Conservation (phyloP, 2,888 invertebrate species). For the Bugulina stolonifera region DNA sequence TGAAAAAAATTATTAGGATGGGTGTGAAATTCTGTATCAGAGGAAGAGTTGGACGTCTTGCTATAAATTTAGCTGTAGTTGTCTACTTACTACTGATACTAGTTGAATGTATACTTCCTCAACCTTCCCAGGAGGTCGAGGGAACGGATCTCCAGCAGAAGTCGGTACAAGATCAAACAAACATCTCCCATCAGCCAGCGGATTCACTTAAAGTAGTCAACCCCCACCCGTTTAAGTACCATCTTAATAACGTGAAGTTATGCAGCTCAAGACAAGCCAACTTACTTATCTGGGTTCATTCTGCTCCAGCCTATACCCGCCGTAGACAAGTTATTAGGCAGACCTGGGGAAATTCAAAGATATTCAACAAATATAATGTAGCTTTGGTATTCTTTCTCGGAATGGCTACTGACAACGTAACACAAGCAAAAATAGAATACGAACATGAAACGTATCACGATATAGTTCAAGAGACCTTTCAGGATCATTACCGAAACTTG, state of each 20-base stretch:
- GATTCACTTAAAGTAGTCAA: no score
- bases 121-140: no score
- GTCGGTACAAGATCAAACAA: no score
- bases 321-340: conserved; percentile 44
- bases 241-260: not conserved
- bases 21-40: no score
- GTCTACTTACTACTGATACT: no score
- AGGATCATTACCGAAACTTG: conserved; percentile 54
- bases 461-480: conserved; percentile 50
- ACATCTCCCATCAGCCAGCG: no score
- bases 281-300: conserved; percentile 48
- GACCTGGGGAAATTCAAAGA: conserved; percentile 42
- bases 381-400: conserved; percentile 49
- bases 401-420: conserved; percentile 32
- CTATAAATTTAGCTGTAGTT: no score
- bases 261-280: not conserved
- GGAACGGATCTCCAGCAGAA: no score
- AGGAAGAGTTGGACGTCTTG: no score
- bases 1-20: no score
- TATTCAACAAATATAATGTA: conserved; percentile 29
- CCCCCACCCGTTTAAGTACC: conserved; percentile 18
- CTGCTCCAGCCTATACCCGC: conserved; percentile 45
- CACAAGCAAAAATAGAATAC: conserved; percentile 38
- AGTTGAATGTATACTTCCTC: no score
- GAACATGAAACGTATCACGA: conserved; percentile 46